Evolutionary conservation across 2,797 vertebrate species (phyloP).

Genomic region (Zenarchopterus dispar): DNA sequence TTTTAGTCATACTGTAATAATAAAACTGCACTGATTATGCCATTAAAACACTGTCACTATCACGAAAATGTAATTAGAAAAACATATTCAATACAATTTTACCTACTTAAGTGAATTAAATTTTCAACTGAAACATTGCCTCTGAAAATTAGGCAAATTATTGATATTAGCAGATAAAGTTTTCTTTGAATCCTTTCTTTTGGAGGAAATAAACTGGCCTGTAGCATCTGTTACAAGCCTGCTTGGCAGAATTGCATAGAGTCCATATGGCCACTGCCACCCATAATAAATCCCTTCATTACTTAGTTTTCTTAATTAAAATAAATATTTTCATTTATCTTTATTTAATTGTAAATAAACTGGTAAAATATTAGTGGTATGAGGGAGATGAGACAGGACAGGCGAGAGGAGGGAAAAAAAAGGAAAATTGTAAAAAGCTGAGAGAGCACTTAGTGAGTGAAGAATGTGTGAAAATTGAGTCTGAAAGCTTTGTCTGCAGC

Average conservation of each 20-base stretch:
- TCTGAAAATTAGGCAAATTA: constrained; percentile 60
- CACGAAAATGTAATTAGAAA: not conserved
- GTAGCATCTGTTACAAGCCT: constrained; percentile 72
- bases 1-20: constrained; percentile 1
- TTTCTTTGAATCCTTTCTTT: constrained; percentile 54
- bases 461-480: constrained; percentile 66
- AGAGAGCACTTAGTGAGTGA: constrained; percentile 66
- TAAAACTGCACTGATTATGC: constrained; percentile 1
- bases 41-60: constrained; percentile 8
- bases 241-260: constrained; percentile 62
- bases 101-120: constrained; percentile 43
- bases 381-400: constrained; percentile 38
- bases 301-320: constrained; percentile 71
- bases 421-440: constrained; percentile 62
- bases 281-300: constrained; percentile 51
- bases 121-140: constrained; percentile 42
- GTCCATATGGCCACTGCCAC: constrained; percentile 78
- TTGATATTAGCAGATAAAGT: constrained; percentile 57
- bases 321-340: constrained; percentile 63
- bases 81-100: not conserved
- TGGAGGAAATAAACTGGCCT: constrained; percentile 68
- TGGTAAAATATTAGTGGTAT: constrained; percentile 48
- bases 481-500: constrained; percentile 64
- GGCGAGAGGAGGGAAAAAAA: constrained; percentile 31
- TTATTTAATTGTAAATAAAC: constrained; percentile 59